Percentiles rank a stretch among this genome's conserved stretches.
These are phyloP conservation scores for Sebastes fasciatus DNA, from an alignment of 2,113 vertebrate genomes.

Conservation along the genomic window DNA sequence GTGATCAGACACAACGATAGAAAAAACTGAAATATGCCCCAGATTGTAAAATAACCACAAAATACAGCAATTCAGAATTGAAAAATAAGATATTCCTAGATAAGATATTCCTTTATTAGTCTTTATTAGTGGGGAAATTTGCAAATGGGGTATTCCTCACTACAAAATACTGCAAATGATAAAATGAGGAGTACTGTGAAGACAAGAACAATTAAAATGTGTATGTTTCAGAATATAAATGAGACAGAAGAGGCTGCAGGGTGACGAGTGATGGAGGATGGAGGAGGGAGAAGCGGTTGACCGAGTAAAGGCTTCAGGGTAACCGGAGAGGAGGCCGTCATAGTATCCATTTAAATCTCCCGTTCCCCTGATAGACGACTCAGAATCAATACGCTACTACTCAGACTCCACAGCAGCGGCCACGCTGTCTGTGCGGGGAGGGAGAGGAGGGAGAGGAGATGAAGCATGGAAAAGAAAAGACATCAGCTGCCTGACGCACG, in stretches of 20 bases:
- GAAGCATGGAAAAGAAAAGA: constrained; percentile 22
- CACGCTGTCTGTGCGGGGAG: constrained; percentile 43
- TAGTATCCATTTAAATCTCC: constrained; percentile 78
- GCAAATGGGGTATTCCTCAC: neutral
- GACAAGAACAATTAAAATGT: neutral
- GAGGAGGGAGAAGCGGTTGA: constrained; percentile 24
- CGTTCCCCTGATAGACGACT: constrained; percentile 75
- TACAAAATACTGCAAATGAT: neutral
- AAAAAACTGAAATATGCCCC: neutral
- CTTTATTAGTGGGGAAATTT: too few species aligned
- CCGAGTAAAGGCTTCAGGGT: constrained; percentile 42
- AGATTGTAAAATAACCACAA: neutral
- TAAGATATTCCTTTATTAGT: too few species aligned
- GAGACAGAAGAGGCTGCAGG: constrained; percentile 7
- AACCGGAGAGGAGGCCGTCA: constrained; percentile 67
- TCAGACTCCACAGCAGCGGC: constrained; percentile 69
- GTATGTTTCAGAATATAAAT: constrained; percentile 5
- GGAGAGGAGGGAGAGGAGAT: neutral
- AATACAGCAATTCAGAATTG: neutral
- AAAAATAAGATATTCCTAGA: neutral
- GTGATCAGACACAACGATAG: neutral
- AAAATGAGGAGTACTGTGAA: neutral
- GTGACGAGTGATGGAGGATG: constrained; percentile 7
- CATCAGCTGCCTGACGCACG: constrained; percentile 43
- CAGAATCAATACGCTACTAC: constrained; percentile 79